These are phyloP conservation scores for Drosophila takahashii DNA, from an alignment of 1,140 invertebrate genomes.

Conservation along the genomic window DNA sequence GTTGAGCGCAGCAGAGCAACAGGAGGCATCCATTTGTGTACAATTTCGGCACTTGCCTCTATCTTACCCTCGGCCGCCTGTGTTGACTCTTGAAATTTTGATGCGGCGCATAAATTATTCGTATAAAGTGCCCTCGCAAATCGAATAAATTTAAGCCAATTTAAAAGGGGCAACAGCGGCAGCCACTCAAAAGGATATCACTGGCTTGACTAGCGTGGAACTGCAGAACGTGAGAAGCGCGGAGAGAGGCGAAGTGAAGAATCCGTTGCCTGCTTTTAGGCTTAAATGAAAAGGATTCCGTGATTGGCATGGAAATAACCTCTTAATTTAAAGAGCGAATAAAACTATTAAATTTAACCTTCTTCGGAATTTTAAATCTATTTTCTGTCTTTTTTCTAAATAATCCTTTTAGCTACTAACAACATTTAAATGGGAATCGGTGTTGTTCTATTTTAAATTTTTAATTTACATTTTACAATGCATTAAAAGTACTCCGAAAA, in stretches of 20 bases:
- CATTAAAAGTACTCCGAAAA: not conserved
- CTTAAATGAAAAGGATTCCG: slow-evolving; percentile 7
- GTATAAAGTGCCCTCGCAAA: slow-evolving; percentile 48
- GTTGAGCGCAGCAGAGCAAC: slow-evolving; percentile 56
- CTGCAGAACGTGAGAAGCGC: slow-evolving; percentile 3
- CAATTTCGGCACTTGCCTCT: slow-evolving; percentile 49
- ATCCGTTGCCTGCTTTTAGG: slow-evolving; percentile 6
- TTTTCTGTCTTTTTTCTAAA: not conserved
- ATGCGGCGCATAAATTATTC: slow-evolving; percentile 59
- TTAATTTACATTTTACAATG: not conserved
- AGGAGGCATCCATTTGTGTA: slow-evolving; percentile 49
- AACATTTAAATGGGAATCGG: not conserved
- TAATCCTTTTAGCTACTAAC: too few species aligned
- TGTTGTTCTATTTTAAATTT: not conserved
- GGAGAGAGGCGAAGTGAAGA: not conserved
- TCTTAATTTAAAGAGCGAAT: not conserved
- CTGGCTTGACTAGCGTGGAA: not conserved
- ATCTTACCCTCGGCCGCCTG: slow-evolving; percentile 4
- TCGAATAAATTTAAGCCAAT: slow-evolving; percentile 69
- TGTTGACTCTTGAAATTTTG: slow-evolving; percentile 58
- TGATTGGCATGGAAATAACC: not conserved
- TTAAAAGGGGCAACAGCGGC: slow-evolving; percentile 45
- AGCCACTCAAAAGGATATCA: slow-evolving; percentile 35
- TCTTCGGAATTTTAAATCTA: not conserved
- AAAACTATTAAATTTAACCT: not conserved